Percentiles rank a stretch among this genome's conserved stretches.
Evolutionary conservation across 2,113 vertebrate genomes (phyloP).

Genomic region (Proterorhinus semilunaris): DNA sequence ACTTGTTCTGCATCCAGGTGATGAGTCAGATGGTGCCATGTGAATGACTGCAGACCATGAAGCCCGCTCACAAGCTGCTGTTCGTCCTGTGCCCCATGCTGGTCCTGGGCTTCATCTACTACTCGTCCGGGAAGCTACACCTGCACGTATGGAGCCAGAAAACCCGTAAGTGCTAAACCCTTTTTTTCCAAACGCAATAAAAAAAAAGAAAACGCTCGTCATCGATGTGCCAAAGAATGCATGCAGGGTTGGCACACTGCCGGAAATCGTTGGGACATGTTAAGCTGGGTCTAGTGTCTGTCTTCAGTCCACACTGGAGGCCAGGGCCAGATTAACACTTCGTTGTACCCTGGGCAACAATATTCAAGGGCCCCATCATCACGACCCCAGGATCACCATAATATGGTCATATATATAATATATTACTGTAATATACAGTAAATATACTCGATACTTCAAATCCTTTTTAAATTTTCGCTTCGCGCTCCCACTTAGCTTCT

Average conservation of each 20-base stretch:
- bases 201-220: background rate
- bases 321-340: too few species aligned
- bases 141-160: constrained; percentile 88
- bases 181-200: too few species aligned
- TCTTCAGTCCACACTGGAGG: too few species aligned
- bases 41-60: constrained; percentile 93
- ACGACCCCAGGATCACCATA: too few species aligned
- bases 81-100: constrained; percentile 92
- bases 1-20: constrained; percentile 68
- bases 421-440: too few species aligned
- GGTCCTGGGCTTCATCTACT: constrained; percentile 95
- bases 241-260: background rate
- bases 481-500: too few species aligned
- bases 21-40: constrained; percentile 82
- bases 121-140: constrained; percentile 92
- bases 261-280: background rate
- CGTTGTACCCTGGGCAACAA: too few species aligned
- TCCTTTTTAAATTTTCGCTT: too few species aligned
- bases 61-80: constrained; percentile 91
- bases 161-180: constrained; percentile 84
- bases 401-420: too few species aligned
- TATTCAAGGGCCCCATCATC: too few species aligned
- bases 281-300: too few species aligned
- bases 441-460: too few species aligned
- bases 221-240: constrained; percentile 11